These are phyloP conservation scores for Paralichthys olivaceus DNA, from an alignment of 2,113 vertebrate species.

Conservation along the genomic window DNA sequence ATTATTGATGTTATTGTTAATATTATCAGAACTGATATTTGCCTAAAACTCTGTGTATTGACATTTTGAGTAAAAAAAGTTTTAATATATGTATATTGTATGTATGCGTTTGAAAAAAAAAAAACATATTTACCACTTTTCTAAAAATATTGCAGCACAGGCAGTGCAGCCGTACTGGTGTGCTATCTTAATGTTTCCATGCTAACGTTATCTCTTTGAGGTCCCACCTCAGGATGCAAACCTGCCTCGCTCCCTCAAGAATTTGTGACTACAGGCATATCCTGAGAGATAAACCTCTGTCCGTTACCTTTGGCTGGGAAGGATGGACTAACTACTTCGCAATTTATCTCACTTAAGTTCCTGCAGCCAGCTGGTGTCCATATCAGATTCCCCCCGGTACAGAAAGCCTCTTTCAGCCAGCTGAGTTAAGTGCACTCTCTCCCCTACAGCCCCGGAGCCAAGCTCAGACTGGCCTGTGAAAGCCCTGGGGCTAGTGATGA, in stretches of 20 bases:
- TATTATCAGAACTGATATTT: too few relatives aligned
- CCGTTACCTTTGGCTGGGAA: constrained; percentile 67
- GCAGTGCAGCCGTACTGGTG: not conserved
- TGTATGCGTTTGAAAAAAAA: not conserved
- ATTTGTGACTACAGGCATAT: constrained; percentile 52
- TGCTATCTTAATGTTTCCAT: constrained; percentile 8
- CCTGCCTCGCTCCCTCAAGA: constrained; percentile 39
- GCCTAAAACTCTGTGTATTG: too few relatives aligned
- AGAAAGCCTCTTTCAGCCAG: constrained; percentile 71
- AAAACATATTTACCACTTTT: not conserved
- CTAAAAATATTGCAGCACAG: not conserved
- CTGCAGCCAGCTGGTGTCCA: constrained; percentile 71
- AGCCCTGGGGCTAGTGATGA: constrained; percentile 74
- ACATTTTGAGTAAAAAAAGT: not conserved
- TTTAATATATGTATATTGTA: not conserved
- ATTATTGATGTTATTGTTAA: too few relatives aligned
- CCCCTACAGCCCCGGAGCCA: constrained; percentile 70
- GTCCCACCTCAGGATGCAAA: constrained; percentile 51
- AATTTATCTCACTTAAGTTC: constrained; percentile 79
- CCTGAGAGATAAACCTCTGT: constrained; percentile 65
- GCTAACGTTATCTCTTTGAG: constrained; percentile 35
- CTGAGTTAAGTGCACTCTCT: constrained; percentile 74
- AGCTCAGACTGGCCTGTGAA: constrained; percentile 70
- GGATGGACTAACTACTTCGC: constrained; percentile 68
- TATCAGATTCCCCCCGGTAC: constrained; percentile 67